These are phyloP conservation scores for Elgaria multicarinata DNA, from an alignment of 2,113 vertebrate genomes.

Conservation along the genomic window DNA sequence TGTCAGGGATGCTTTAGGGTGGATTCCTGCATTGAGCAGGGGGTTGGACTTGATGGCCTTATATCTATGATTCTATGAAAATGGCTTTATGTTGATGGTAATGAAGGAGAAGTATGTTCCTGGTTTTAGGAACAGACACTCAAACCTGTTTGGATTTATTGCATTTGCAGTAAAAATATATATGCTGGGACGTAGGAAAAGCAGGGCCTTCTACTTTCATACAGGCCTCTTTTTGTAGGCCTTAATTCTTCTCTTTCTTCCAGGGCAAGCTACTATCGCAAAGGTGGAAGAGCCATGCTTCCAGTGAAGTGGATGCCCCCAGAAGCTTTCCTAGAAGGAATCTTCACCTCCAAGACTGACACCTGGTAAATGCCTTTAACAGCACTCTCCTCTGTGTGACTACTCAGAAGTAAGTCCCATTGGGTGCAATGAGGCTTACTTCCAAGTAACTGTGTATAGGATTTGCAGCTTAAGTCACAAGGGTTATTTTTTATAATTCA, in stretches of 20 bases:
- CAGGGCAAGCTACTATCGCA: slow-evolving; percentile 93
- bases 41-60: too few species aligned
- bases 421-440: not conserved
- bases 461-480: not conserved
- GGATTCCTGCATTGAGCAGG: too few species aligned
- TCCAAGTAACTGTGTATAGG: not conserved
- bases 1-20: too few species aligned
- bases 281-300: slow-evolving; percentile 88
- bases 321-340: slow-evolving; percentile 92
- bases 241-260: not conserved
- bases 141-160: not conserved
- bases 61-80: too few species aligned
- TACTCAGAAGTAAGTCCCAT: not conserved
- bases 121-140: not conserved
- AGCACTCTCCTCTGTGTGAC: not conserved
- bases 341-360: slow-evolving; percentile 96
- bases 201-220: not conserved
- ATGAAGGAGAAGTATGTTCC: not conserved
- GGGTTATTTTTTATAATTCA: not conserved
- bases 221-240: too few species aligned
- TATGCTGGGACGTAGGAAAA: not conserved
- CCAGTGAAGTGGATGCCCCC: slow-evolving; percentile 95
- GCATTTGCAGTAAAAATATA: not conserved
- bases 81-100: not conserved
- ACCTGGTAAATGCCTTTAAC: slow-evolving; percentile 82